These are phyloP conservation scores for Lacanobia oleracea DNA, from an alignment of 2,888 invertebrate genomes.

Conservation along the genomic window DNA sequence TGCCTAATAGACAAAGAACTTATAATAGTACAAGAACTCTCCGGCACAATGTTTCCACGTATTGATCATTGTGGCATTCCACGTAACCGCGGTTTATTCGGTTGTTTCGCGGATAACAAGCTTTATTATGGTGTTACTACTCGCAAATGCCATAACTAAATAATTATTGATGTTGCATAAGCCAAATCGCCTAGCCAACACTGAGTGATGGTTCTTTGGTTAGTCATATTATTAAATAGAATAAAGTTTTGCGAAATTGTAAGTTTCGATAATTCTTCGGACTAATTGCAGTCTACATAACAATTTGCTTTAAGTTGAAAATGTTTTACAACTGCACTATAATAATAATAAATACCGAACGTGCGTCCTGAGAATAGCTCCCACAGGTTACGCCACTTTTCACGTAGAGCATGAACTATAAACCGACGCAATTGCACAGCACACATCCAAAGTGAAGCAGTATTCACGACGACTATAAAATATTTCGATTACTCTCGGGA, in stretches of 20 bases:
- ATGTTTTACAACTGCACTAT: conserved; percentile 30
- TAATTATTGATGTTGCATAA: conserved; percentile 55
- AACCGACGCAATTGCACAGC: conserved; percentile 49
- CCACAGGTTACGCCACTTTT: conserved; percentile 55
- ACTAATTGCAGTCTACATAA: conserved; percentile 41
- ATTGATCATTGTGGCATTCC: conserved; percentile 64
- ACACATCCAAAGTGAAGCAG: conserved; percentile 37
- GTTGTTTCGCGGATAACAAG: conserved; percentile 48
- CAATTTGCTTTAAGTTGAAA: conserved; percentile 27
- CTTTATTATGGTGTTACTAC: conserved; percentile 41
- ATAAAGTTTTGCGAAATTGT: conserved; percentile 35
- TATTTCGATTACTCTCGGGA: conserved; percentile 36
- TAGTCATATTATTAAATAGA: conserved; percentile 30
- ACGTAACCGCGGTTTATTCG: conserved; percentile 42
- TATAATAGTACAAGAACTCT: conserved; percentile 64
- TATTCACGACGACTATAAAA: conserved; percentile 49
- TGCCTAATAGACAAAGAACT: conserved; percentile 75
- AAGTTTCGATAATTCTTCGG: conserved; percentile 37
- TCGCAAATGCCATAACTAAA: conserved; percentile 47
- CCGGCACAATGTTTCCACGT: conserved; percentile 72
- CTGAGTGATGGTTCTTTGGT: conserved; percentile 33
- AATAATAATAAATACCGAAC: conserved; percentile 40
- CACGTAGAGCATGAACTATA: conserved; percentile 53
- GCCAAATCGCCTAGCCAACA: conserved; percentile 12
- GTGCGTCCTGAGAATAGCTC: conserved; percentile 45